Evolutionary conservation across 2,888 invertebrate species (phyloP), one percentile per base, ranked within the genome.

Genomic region (Gymnoscelis rufifasciata): DNA sequence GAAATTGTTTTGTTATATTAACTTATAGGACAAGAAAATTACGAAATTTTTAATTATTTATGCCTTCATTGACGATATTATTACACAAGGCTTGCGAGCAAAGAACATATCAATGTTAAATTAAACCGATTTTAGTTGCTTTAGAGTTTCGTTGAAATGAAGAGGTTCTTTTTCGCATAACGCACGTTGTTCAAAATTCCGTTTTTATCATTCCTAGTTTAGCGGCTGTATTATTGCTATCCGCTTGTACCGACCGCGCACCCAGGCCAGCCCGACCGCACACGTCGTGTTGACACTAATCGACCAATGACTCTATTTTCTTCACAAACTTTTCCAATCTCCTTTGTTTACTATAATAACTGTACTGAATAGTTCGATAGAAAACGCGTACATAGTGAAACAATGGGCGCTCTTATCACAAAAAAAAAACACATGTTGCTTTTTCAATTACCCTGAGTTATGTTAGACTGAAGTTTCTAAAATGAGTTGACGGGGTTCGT

Each of bases 91-190:
- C 40, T 47, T 29, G 23, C 31, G 71, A 78, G 76, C 76, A 67
- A 71, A 59, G 76, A 79, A 86, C 84, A 86, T 86, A 86, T 84
- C 86, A 83, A 54, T 78, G 57, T 58, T 68, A 64, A 69, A 70
- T 66, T 60, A 62, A 71, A 69, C 67, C 66, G 62, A 68, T 57
- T 68, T 74, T 58, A 61, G 64, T 76, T 70, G 68, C 66, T 60
- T 60, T 57, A 59, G 50, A 56, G 56, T 61, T 62, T 61, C 60
- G 40, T 56, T 67, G 56, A 59, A 56, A 58, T 67, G 60, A 71
- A n/a, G 84, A 82, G 83, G 83, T 84, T 83, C 84, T 84, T 83
- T 84, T 84, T 79, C 74, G 83, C 83, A 81, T 78, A 71, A 57
- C n/a, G 66, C 55, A 77, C 77, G 74, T 82, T 82, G 79, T 83